Base-by-base conservation (phyloP, 1,140 invertebrate species). In the Phymorhynchus buccinoides region DNA sequence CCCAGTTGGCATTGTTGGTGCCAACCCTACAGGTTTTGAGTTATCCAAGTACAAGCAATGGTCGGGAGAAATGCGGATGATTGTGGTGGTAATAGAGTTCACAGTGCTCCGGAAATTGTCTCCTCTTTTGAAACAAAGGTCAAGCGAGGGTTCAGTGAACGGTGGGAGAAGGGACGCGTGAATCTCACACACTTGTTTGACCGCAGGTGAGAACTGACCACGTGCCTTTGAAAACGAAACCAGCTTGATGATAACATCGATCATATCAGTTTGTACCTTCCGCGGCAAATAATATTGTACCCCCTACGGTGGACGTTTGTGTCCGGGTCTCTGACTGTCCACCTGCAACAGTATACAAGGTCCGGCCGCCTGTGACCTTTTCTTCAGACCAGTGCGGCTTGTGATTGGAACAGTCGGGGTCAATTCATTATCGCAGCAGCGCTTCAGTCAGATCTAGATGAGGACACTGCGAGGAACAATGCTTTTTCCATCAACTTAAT, bases 401-500 rank as follows among this genome's bases (percentile, higher is more conserved):
- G 56, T 62, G 14, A 62, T 14, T 62, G 56, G n/a, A 62, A 62
- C 56, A 62, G 56, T 62, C 56, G 56, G 56, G 56, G 56, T 62
- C 56, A 27, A 22, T 62, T 62, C 22, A 62, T 62, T 12, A 27
- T 62, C 48, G 22, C 48, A 52, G 22, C 56, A 4, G 14, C 22
- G 22, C 56, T 62, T 62, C 56, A 62, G n/a, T 62, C 56, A 62
- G 56, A 62, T 62, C 4, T 62, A 62, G 56, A 62, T 62, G 56
- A 62, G 56, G 22, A 62, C 56, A 62, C 56, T 27, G 56, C 12
- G 14, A 27, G 56, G 56, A 62, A 62, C 56, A 62, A 62, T 14
- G 56, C 56, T 62, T 62, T 62, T 62, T 27, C 56, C 56, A 62
- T 62, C n/a, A 62, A 62, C 56, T 62, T 27, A 62, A 62, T 62